A percentile compares a stretch with the other conserved stretches of the same genome.
Conservation (phyloP, 1,140 invertebrate genomes). For the Drosophila kepulauana region DNA sequence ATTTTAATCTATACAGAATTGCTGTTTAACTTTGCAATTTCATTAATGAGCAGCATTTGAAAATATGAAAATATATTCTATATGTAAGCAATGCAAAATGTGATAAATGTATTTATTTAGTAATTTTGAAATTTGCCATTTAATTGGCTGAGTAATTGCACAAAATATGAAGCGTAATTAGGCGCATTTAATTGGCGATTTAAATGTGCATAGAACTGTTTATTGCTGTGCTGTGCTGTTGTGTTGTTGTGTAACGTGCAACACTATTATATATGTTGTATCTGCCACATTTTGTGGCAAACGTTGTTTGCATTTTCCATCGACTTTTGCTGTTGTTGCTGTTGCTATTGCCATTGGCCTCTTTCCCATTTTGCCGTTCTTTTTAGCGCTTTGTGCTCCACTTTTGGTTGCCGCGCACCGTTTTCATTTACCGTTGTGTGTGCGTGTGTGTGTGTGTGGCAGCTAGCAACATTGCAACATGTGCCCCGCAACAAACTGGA, state of each 20-base stretch:
- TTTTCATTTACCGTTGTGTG: conserved; percentile 69
- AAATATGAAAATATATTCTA: too few species aligned
- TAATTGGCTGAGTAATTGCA: conserved; percentile 3
- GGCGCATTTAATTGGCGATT: background rate
- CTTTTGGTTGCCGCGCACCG: conserved; percentile 35
- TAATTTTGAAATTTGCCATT: too few species aligned
- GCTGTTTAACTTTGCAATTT: too few species aligned
- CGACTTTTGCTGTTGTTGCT: background rate
- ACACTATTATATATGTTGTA: background rate
- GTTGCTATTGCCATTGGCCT: conserved; percentile 28
- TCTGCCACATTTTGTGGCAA: background rate
- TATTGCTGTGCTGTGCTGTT: too few species aligned
- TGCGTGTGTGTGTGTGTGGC: conserved; percentile 54
- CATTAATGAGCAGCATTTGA: too few species aligned
- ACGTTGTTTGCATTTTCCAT: background rate
- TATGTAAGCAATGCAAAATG: too few species aligned
- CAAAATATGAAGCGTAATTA: background rate
- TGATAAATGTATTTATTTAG: too few species aligned
- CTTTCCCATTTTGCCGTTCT: conserved; percentile 21
- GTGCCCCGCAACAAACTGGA: background rate
- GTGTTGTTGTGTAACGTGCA: background rate
- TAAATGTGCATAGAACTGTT: background rate
- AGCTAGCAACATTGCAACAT: conserved; percentile 28
- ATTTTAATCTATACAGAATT: too few species aligned
- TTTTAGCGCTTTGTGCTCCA: conserved; percentile 24